Percentiles rank a stretch among this genome's conserved stretches.
phyloP scores from a whole-genome alignment of 2,113 vertebrate species.

The Tyto alba region DNA sequence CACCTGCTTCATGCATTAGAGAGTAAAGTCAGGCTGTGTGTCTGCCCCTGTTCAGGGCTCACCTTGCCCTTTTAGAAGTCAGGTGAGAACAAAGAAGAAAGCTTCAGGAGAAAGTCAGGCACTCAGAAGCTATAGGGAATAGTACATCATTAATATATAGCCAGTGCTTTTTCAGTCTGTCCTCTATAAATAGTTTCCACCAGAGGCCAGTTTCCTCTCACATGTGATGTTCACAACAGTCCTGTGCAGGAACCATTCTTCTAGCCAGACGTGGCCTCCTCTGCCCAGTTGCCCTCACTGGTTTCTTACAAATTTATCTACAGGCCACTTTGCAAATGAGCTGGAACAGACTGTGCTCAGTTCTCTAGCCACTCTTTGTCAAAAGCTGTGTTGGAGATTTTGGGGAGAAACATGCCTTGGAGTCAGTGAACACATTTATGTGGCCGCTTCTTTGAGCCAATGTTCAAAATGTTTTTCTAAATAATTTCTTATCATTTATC shows the following conservation, averaged over 20 bases:
- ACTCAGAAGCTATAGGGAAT: not conserved
- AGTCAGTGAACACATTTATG: not conserved
- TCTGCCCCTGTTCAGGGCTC: not conserved
- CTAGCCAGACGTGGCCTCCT: not conserved
- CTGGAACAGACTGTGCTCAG: rapidly evolving
- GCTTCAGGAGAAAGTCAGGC: not conserved
- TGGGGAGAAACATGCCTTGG: not conserved
- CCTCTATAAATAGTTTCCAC: not conserved
- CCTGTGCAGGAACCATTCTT: not conserved
- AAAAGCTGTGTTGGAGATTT: not conserved
- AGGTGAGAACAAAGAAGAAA: not conserved
- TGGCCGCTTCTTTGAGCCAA: not conserved
- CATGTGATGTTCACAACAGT: rapidly evolving
- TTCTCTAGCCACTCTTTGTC: not conserved
- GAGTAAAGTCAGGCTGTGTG: not conserved
- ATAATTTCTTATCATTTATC: not conserved
- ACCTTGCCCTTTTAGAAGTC: constrained; percentile 14
- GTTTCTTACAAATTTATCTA: not conserved
- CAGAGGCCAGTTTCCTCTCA: not conserved
- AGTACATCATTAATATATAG: not conserved
- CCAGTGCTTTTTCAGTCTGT: not conserved
- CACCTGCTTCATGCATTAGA: not conserved
- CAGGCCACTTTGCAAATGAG: not conserved
- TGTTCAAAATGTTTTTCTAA: not conserved
- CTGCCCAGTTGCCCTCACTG: not conserved